Evolutionary conservation across 2,797 vertebrate species (phyloP), one percentile per base, ranked within the genome.

Genomic region (Brotogeris chrysoptera): DNA sequence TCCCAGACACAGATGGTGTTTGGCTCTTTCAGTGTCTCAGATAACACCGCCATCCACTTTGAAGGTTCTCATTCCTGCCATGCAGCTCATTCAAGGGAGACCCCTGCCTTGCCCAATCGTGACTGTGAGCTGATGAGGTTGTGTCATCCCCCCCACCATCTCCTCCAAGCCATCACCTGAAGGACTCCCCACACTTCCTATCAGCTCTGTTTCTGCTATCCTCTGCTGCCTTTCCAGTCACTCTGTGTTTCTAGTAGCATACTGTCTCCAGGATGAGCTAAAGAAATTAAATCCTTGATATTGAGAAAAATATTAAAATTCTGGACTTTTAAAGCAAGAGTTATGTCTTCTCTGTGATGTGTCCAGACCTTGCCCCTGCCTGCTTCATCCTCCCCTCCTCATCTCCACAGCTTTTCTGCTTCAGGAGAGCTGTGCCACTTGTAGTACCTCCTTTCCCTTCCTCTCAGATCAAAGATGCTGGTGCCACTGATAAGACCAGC

Each of bases 61-160:
- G 2, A 80, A 49, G 20, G 16, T 27, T 66, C 36, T 34, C 2
- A 8, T 46, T 76, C 36, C n/a, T 59, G 10, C 28, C 25, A 32
- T 2, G 2, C 1, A 1, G 18, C 18, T 49, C 15, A 9, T 13
- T 32, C 34, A 17, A 49, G 15, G 53, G 30, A 52, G 11, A 68
- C 13, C 14, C 23, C 55, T 36, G 57, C 34, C 32, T 10, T 7
- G 5, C 16, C 1, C 18, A 19, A 25, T 36, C 11, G 17, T 61
- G 28, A 15, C 41, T 57, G 24, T 0, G 0, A 44, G 30, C 18
- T 52, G 53, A 16, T 24, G 30, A 27, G 34, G 10, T 55, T 61
- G 50, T 3, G 2, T 57, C 6, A 1, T 3, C 12, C 4, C 7
- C 44, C 27, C 5, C 23, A n/a, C 12, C 2, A 2, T 38, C 27